phyloP scores from a whole-genome alignment of 2,113 vertebrate species.

The Notechis scutatus region DNA sequence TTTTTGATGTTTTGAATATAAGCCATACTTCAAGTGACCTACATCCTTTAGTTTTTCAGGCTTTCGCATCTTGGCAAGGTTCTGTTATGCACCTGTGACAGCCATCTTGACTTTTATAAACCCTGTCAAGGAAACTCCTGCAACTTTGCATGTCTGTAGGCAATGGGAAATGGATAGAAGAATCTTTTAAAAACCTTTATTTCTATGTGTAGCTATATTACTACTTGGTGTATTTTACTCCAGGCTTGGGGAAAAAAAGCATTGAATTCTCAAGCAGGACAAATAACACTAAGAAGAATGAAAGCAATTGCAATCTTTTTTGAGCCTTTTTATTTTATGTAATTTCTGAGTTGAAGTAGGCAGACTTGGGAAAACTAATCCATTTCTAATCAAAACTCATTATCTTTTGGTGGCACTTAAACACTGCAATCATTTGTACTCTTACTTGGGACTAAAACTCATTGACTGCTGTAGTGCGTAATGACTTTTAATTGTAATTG shows the following conservation, averaged over 20 bases:
- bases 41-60: neutral
- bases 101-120: neutral
- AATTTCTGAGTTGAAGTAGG: neutral
- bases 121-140: neutral
- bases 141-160: neutral
- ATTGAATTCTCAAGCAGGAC: neutral
- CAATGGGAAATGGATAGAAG: neutral
- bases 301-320: neutral
- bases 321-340: neutral
- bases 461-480: neutral
- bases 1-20: neutral
- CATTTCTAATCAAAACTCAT: neutral
- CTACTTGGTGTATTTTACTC: neutral
- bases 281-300: neutral
- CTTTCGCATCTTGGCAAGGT: neutral
- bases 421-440: neutral
- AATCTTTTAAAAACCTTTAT: neutral
- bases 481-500: neutral
- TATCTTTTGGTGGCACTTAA: neutral
- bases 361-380: neutral
- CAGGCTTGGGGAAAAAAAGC: rapidly evolving
- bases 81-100: neutral
- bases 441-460: neutral
- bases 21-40: neutral
- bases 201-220: neutral